Evolutionary conservation across 1,140 invertebrate species (phyloP).

Genomic region (Heliconius hermathena): DNA sequence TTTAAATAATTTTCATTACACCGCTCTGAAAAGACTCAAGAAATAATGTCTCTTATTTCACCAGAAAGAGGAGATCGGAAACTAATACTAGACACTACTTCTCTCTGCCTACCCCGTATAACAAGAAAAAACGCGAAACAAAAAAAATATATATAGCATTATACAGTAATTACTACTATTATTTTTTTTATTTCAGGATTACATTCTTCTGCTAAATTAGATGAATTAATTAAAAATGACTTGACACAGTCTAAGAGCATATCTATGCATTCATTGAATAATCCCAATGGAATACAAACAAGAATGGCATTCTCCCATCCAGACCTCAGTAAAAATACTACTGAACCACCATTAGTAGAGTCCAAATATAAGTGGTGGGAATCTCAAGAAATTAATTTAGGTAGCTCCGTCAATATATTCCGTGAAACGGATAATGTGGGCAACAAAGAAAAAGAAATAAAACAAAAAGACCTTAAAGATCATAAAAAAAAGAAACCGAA

Average conservation of each 20-base stretch:
- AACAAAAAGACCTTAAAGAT: neutral
- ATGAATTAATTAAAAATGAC: slow-evolving; percentile 36
- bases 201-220: slow-evolving; percentile 20
- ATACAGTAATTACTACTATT: neutral
- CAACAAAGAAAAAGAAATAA: slow-evolving; percentile 46
- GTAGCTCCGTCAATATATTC: slow-evolving; percentile 75
- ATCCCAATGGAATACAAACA: slow-evolving; percentile 50
- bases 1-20: neutral
- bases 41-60: too few species aligned
- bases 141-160: too few species aligned
- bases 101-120: too few species aligned
- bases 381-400: slow-evolving; percentile 77
- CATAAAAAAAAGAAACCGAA: slow-evolving; percentile 43
- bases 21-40: neutral
- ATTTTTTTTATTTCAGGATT: slow-evolving; percentile 29
- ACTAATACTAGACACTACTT: too few species aligned
- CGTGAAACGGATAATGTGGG: slow-evolving; percentile 50
- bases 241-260: slow-evolving; percentile 54
- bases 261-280: slow-evolving; percentile 62
- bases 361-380: slow-evolving; percentile 75
- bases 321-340: slow-evolving; percentile 59
- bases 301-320: slow-evolving; percentile 72
- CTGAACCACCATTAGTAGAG: slow-evolving; percentile 54
- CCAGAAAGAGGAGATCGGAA: too few species aligned
- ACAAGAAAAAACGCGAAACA: too few species aligned